Evolutionary conservation across 2,888 invertebrate genomes (phyloP).

Genomic region (Ormyrus thymus): DNA sequence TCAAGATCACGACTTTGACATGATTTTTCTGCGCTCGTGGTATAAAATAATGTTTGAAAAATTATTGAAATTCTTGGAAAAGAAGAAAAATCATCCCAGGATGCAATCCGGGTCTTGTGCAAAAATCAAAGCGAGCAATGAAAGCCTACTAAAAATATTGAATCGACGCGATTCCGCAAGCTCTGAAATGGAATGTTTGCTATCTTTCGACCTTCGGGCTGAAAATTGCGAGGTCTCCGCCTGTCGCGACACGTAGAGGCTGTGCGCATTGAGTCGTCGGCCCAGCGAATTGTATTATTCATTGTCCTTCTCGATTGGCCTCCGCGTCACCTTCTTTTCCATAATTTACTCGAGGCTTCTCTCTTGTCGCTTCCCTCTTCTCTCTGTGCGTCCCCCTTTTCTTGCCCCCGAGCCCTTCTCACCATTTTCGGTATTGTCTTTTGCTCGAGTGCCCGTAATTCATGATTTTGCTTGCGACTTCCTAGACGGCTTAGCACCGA

Average conservation of each 20-base stretch:
- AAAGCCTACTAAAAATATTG: neutral
- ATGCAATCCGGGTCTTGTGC: no score
- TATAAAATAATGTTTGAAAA: no score
- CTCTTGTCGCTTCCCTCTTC: conserved; percentile 14
- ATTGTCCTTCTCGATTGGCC: conserved; percentile 46
- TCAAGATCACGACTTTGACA: no score
- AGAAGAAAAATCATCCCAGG: no score
- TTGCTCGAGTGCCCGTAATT: neutral
- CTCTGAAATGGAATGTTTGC: neutral
- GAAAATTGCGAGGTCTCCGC: conserved; percentile 27
- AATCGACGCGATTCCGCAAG: neutral
- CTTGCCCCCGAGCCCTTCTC: neutral
- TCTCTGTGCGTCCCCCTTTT: neutral
- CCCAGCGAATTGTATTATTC: conserved; percentile 57
- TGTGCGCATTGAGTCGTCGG: conserved; percentile 30
- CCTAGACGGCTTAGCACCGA: no score
- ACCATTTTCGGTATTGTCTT: conserved; percentile 13
- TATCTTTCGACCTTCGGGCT: neutral
- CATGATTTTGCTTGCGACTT: conserved; percentile 17
- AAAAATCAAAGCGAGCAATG: no score
- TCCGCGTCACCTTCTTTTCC: conserved; percentile 35
- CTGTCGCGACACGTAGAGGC: neutral
- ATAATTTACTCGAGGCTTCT: conserved; percentile 43
- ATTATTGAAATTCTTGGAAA: no score
- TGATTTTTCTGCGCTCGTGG: no score